Evolutionary conservation across 2,888 invertebrate species (phyloP).

Genomic region (Chirona hameri): DNA sequence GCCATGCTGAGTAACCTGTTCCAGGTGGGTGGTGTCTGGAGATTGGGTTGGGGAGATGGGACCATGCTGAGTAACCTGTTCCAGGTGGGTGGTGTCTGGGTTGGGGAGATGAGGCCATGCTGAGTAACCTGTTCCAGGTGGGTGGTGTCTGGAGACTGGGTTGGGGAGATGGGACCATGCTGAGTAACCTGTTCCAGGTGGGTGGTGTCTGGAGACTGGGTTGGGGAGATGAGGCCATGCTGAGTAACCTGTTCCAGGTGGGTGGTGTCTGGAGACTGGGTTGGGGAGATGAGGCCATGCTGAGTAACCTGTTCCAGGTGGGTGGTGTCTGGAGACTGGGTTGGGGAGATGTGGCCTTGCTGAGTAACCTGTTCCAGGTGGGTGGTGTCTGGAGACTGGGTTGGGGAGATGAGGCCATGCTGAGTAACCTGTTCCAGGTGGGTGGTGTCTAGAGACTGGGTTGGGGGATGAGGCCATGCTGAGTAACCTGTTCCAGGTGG

Average conservation of each 20-base stretch:
- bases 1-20: no score
- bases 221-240: not conserved
- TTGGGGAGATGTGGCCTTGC: not conserved
- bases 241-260: no score
- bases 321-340: slow-evolving; percentile 3
- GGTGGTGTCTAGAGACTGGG: slow-evolving; percentile 29
- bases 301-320: slow-evolving; percentile 86
- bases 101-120: slow-evolving; percentile 85
- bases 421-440: slow-evolving; percentile 86
- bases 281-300: slow-evolving; percentile 85
- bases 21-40: no score
- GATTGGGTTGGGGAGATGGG: not conserved
- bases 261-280: no score
- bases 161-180: slow-evolving; percentile 13
- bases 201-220: no score
- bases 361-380: no score
- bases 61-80: no score
- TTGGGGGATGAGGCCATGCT: slow-evolving; percentile 94
- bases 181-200: no score
- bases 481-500: slow-evolving; percentile 81
- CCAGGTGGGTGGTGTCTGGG: no score
- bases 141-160: slow-evolving; percentile 3
- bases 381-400: no score
- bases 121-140: slow-evolving; percentile 86
- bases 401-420: slow-evolving; percentile 54